A percentile compares a stretch with the other conserved stretches of the same genome.
Conservation (phyloP, 1,140 invertebrate genomes). For the Anastatus disparis region DNA sequence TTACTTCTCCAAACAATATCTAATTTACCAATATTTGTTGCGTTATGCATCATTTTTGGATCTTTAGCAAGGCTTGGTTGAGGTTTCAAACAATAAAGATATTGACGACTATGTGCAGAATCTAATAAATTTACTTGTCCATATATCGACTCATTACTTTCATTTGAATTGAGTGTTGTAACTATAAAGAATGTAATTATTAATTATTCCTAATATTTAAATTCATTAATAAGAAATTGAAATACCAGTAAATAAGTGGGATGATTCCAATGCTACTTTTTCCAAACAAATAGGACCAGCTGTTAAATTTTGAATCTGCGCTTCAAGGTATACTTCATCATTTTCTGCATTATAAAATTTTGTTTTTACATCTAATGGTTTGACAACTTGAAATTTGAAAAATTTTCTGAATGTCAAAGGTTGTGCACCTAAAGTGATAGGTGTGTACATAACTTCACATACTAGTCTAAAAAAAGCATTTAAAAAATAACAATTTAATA, state of each 20-base stretch:
- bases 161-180: constrained; percentile 73
- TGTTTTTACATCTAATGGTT: constrained; percentile 97
- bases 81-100: constrained; percentile 91
- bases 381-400: constrained; percentile 98
- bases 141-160: constrained; percentile 80
- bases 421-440: constrained; percentile 72
- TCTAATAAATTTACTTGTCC: constrained; percentile 86
- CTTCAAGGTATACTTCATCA: constrained; percentile 97
- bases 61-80: constrained; percentile 78
- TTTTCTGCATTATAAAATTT: constrained; percentile 98
- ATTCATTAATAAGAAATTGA: constrained; percentile 13
- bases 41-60: constrained; percentile 79
- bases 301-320: constrained; percentile 96
- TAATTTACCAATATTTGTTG: constrained; percentile 94
- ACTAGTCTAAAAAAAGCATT: constrained; percentile 78
- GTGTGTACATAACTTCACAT: constrained; percentile 92
- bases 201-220: constrained; percentile 16
- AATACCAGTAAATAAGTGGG: constrained; percentile 85
- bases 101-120: constrained; percentile 85
- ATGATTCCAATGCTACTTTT: constrained; percentile 91
- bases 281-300: constrained; percentile 89
- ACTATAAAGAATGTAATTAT: constrained; percentile 60
- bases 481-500: background rate
- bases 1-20: constrained; percentile 98
- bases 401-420: constrained; percentile 90